Percentiles rank a stretch among this genome's conserved stretches.
Conservation (phyloP, 37 sponge, comb jelly and placozoan genomes). For the Corticium candelabrum region DNA sequence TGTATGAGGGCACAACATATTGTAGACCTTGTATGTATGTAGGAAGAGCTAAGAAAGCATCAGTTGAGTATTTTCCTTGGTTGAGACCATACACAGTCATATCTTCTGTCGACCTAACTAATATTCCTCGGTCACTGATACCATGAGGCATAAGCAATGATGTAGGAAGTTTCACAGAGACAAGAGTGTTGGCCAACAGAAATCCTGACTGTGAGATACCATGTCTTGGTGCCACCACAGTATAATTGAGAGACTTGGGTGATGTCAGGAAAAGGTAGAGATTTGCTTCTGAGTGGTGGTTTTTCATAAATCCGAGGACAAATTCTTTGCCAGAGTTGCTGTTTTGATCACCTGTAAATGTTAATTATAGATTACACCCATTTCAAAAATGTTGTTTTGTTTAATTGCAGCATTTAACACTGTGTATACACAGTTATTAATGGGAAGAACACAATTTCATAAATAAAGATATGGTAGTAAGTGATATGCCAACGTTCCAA, state of each 20-base stretch:
- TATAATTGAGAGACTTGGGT: neutral
- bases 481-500: no score
- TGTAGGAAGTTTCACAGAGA: neutral
- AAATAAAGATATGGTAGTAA: no score
- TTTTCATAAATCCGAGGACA: neutral
- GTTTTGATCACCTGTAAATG: neutral
- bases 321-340: neutral
- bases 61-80: slow-evolving; percentile 20
- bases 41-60: slow-evolving; percentile 41
- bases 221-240: neutral
- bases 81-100: slow-evolving; percentile 35
- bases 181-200: neutral
- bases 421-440: no score
- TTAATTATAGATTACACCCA: no score
- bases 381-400: no score
- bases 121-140: neutral
- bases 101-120: neutral
- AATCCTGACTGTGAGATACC: neutral
- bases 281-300: neutral
- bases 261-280: neutral
- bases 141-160: neutral
- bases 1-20: neutral
- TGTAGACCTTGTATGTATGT: neutral
- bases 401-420: no score
- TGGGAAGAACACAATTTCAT: no score